Conservation (phyloP, 2,888 invertebrate genomes). For the Rhodophaea formosa region DNA sequence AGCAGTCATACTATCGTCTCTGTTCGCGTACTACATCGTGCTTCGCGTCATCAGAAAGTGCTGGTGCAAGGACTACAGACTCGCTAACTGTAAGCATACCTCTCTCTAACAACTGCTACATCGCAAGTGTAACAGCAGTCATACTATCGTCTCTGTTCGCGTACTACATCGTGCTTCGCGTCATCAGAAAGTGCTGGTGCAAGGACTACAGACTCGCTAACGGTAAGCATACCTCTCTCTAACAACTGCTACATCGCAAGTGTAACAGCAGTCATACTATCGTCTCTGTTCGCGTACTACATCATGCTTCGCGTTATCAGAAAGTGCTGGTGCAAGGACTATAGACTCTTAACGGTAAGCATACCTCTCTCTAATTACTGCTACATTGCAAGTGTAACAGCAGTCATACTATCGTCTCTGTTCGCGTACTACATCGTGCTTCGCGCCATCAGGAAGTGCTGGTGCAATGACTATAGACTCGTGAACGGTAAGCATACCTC, state of each 20-base stretch:
- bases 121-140: conserved; percentile 62
- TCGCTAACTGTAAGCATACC: conserved; percentile 39
- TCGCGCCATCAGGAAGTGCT: conserved; percentile 53
- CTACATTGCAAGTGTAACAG: conserved; percentile 68
- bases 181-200: conserved; percentile 63
- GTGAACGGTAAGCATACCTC: no score
- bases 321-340: no score
- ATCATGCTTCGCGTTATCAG: conserved; percentile 21
- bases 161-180: conserved; percentile 59
- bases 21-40: no score
- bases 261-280: conserved; percentile 60
- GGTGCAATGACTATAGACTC: conserved; percentile 51
- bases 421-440: conserved; percentile 59
- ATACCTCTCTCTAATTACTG: no score
- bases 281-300: conserved; percentile 66
- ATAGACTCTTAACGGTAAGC: no score
- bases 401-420: conserved; percentile 60
- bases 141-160: conserved; percentile 64
- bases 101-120: conserved; percentile 55
- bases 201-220: conserved; percentile 50
- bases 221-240: conserved; percentile 33
- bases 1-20: conserved; percentile 58
- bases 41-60: no score
- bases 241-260: conserved; percentile 70
- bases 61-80: no score